phyloP scores from a whole-genome alignment of 2,113 vertebrate species.

The Noturus placidus region DNA sequence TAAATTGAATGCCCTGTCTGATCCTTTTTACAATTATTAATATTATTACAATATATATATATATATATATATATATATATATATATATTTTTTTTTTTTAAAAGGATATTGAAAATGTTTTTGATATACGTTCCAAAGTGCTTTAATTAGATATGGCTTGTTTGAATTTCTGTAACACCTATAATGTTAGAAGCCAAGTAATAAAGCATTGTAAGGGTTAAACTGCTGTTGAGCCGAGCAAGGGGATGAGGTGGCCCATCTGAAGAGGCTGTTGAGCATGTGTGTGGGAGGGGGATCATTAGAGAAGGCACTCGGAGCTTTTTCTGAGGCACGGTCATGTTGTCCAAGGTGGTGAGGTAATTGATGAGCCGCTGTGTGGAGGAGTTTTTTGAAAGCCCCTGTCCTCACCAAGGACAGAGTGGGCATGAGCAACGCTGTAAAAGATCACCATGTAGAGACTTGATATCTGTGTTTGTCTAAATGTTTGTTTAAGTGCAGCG shows the following conservation, averaged over 20 bases:
- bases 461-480: background rate
- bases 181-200: background rate
- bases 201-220: background rate
- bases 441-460: background rate
- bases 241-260: background rate
- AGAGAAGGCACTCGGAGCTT: background rate
- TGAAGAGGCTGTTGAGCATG: background rate
- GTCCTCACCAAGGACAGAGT: background rate
- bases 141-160: background rate
- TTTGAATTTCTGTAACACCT: background rate
- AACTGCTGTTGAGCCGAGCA: background rate
- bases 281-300: constrained; percentile 11
- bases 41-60: too few species aligned
- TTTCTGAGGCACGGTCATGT: background rate
- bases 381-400: constrained; percentile 3
- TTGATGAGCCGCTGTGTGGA: constrained; percentile 2
- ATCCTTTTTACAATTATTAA: too few species aligned
- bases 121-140: background rate
- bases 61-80: too few species aligned
- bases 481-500: background rate
- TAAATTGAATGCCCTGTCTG: too few species aligned
- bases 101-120: background rate
- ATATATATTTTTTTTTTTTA: background rate
- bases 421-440: background rate
- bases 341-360: constrained; percentile 18